A percentile compares a stretch with the other conserved stretches of the same genome.
Evolutionary conservation across 2,888 invertebrate species (phyloP).

Genomic region (Sericinus montela): DNA sequence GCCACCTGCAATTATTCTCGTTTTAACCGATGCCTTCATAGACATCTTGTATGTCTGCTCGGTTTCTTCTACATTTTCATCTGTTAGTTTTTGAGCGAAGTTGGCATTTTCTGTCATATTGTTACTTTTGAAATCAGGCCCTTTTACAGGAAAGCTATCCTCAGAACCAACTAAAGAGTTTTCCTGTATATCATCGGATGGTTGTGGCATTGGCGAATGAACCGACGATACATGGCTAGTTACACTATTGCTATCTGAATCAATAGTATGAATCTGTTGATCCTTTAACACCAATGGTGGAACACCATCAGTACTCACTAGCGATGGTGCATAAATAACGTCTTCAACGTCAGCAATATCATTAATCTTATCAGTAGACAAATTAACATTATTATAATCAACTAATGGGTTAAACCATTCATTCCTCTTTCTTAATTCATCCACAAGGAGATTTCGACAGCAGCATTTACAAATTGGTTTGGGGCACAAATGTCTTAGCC

Average conservation of each 20-base stretch:
- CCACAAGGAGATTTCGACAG: constrained; percentile 32
- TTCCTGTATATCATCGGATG: neutral
- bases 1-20: neutral
- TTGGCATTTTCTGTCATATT: too few species aligned
- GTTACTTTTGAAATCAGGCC: neutral
- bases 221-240: neutral
- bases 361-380: too few species aligned
- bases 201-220: neutral
- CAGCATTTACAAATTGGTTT: constrained; percentile 37
- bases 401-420: too few species aligned
- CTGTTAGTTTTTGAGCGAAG: neutral
- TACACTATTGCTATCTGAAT: neutral
- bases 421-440: neutral
- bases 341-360: too few species aligned
- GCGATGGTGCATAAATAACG: too few species aligned
- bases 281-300: neutral
- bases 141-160: neutral
- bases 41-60: neutral
- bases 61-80: neutral
- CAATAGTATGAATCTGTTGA: neutral
- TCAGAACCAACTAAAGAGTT: neutral
- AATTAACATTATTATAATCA: too few species aligned
- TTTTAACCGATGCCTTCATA: neutral
- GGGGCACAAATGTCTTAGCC: constrained; percentile 29
- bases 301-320: too few species aligned